Conservation (phyloP, 2,888 invertebrate genomes). For the Chesias legatella region DNA sequence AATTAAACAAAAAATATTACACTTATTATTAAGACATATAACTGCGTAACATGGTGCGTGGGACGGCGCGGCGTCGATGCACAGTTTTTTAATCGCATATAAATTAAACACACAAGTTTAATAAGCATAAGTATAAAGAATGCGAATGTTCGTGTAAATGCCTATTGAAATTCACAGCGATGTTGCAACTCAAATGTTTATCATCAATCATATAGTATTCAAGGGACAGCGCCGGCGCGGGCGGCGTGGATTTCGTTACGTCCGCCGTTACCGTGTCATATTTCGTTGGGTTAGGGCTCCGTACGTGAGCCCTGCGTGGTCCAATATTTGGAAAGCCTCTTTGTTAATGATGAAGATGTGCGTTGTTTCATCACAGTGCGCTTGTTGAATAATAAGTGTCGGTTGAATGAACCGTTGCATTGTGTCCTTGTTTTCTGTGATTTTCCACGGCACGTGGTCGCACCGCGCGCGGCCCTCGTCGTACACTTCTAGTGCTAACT, state of each 20-base stretch:
- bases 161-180: conserved; percentile 16
- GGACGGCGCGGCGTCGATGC: too few species aligned
- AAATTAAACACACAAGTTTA: too few species aligned
- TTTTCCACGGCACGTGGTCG: conserved; percentile 74
- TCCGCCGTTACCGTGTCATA: conserved; percentile 31
- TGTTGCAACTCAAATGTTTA: conserved; percentile 16
- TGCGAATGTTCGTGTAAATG: background rate
- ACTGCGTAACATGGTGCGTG: too few species aligned
- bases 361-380: conserved; percentile 75
- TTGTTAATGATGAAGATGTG: conserved; percentile 73
- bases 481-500: conserved; percentile 40
- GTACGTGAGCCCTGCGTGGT: conserved; percentile 52
- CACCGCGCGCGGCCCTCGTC: conserved; percentile 30
- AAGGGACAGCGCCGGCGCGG: conserved; percentile 21
- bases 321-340: conserved; percentile 69
- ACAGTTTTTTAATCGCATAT: too few species aligned
- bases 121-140: too few species aligned
- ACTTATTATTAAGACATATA: too few species aligned
- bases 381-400: conserved; percentile 76
- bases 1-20: too few species aligned
- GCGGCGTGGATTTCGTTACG: conserved; percentile 16
- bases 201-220: conserved; percentile 26
- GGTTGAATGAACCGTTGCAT: conserved; percentile 80
- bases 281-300: conserved; percentile 45
- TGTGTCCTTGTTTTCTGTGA: conserved; percentile 79